A percentile compares a stretch with the other conserved stretches of the same genome.
Evolutionary conservation across 2,113 vertebrate genomes (phyloP).

Genomic region (Neodontobutis hainanensis): DNA sequence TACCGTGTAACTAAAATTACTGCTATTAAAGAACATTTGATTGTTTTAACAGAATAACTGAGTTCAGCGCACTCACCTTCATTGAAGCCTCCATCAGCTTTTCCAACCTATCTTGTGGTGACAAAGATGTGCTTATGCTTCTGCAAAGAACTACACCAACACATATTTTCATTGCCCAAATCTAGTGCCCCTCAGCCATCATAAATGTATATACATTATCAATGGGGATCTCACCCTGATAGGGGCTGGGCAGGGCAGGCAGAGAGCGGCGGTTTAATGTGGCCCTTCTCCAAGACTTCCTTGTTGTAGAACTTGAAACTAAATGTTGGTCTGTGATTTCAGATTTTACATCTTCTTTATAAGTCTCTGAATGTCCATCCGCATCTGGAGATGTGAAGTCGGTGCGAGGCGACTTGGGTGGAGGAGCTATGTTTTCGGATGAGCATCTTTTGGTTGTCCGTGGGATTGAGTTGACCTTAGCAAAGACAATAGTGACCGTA

Average conservation of each 20-base stretch:
- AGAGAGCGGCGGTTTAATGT: conserved; percentile 76
- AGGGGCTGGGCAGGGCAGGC: conserved; percentile 59
- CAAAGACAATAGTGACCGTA: not conserved
- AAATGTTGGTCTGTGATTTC: conserved; percentile 22
- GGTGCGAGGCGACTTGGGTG: conserved; percentile 64
- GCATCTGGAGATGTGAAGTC: conserved; percentile 27
- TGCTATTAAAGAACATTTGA: too few species aligned
- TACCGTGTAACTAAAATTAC: too few species aligned
- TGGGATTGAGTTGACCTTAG: conserved; percentile 23
- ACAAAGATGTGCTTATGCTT: conserved; percentile 69
- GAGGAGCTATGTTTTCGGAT: conserved; percentile 49
- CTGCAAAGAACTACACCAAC: conserved; percentile 62
- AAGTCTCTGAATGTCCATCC: conserved; percentile 23
- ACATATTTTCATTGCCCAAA: not conserved
- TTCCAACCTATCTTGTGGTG: conserved; percentile 72
- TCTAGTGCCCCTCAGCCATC: not conserved
- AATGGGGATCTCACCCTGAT: conserved; percentile 59
- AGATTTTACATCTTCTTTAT: conserved; percentile 6
- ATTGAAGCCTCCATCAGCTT: conserved; percentile 76
- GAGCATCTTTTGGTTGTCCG: conserved; percentile 57
- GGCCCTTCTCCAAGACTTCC: conserved; percentile 80
- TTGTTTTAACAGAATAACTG: not conserved
- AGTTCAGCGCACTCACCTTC: conserved; percentile 54
- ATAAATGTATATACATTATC: not conserved
- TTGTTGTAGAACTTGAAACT: conserved; percentile 43